Conservation (phyloP, 2,113 vertebrate species). For the Procavia capensis region DNA sequence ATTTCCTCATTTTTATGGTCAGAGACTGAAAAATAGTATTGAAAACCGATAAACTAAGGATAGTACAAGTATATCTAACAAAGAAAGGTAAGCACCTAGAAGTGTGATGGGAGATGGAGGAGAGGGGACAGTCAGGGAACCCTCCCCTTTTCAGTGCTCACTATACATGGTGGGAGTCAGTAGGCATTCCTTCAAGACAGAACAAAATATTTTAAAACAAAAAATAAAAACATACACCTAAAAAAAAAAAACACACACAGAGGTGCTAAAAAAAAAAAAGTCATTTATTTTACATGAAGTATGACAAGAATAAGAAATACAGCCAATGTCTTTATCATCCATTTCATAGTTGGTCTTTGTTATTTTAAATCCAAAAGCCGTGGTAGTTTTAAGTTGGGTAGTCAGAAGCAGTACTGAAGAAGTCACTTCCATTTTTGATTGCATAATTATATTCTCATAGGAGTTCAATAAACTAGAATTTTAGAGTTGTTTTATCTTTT, state of each 20-base stretch:
- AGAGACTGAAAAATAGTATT: neutral
- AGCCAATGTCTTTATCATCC: neutral
- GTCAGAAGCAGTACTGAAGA: neutral
- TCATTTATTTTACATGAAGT: neutral
- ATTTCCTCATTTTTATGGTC: neutral
- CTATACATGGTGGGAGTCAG: rapidly evolving
- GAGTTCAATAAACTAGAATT: neutral
- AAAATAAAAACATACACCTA: neutral
- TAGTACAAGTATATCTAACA: neutral
- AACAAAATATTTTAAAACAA: neutral
- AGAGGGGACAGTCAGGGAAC: rapidly evolving
- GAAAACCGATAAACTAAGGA: neutral
- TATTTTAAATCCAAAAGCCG: neutral
- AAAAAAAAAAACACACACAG: neutral
- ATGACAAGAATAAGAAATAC: neutral
- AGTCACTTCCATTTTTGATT: conserved; percentile 14
- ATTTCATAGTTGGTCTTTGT: neutral
- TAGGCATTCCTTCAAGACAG: rapidly evolving
- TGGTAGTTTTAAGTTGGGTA: neutral
- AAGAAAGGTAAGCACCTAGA: rapidly evolving
- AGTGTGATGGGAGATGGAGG: rapidly evolving
- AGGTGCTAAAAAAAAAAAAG: conserved; percentile 5
- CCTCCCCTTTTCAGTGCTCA: rapidly evolving
- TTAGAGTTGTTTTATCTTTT: conserved; percentile 3
- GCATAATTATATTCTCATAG: neutral